Evolutionary conservation across 2,888 invertebrate species (phyloP), one percentile per base, ranked within the genome.

Genomic region (Eristalis intricaria): DNA sequence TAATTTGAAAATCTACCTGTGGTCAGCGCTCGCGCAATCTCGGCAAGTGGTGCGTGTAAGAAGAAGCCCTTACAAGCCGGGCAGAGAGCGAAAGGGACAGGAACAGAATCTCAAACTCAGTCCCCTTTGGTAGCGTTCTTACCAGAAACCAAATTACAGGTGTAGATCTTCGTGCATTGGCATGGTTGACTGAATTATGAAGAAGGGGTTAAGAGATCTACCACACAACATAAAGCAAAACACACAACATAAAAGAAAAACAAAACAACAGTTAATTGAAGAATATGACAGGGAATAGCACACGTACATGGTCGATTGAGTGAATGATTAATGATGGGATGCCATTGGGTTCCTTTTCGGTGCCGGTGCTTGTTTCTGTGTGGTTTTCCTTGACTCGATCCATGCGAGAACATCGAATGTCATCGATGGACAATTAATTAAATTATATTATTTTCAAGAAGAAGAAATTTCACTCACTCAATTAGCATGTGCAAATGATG

Each of bases 241-340:
- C 29, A 66, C 22, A 69, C 43, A 50, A 8, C 63, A 58, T 32
- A 66, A 81, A 58, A 38, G 1, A 23, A 23, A n/a, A 38, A 64
- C 26, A 19, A 26, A 26, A 71, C 66, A 77, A 84, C 76, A 71
- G 77, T 77, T 66, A 68, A 68, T 71, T 38, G 71, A 68, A 61
- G 35, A 63, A 40, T 56, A 78, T 78, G 74, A 68, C 68, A 73
- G 58, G n/a, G 26, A 19, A 50, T 35, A 70, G 19, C 58, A 65
- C 69, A 79, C 69, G 69, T 69, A 63, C 23, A 40, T 58, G 66
- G 26, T 71, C 71, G 66, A 77, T 66, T 77, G 71, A 19, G 22
- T 65, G 76, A 71, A 77, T 83, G 65, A 84, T 78, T 74, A 60
- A 84, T 77, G 60, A 50, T 77, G 73, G 60, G 83, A 69, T 69